Evolutionary conservation across 2,888 invertebrate genomes (phyloP), one percentile per base, ranked within the genome.

Genomic region (Sphaeridia pumilis): DNA sequence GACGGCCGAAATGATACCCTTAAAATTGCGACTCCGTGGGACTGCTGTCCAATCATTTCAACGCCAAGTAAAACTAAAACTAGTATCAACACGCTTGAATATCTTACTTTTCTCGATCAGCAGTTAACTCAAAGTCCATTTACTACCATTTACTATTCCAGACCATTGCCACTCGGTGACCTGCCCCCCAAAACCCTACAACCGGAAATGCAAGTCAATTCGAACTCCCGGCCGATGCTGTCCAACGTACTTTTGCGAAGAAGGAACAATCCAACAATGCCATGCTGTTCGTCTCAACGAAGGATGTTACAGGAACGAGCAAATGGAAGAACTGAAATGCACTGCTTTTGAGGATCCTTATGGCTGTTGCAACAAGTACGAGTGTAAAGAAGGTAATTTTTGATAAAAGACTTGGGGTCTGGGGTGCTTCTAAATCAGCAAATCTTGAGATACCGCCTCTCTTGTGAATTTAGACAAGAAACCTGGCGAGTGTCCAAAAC

Each of bases 21-120:
- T 14, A 49, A 52, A 44, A 49, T 56, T 20, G 56, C 52, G 7
- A 56, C 56, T 22, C 56, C 56, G 2, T 56, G 56, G 56, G 56
- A 56, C 28, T 56, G 56, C 27, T 56, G 56, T 31, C 56, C 56
- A 2, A 26, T 52, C 20, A 49, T 56, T 7, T 56, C 56, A 20
- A 45, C 48, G 7, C 56, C 56, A 25, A 53, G 53, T 53, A 48
- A 43, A 26, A 22, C 28, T 17, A 4, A 4, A n/a, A n/a, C n/a
- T n/a, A n/a, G n/a, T n/a, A n/a, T n/a, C n/a, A n/a, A n/a, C n/a
- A n/a, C n/a, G n/a, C 36, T 4, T 36, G 10, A 12, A 34, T 34
- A 14, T 34, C n/a, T 34, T 14, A 10, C 34, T 14, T 34, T 12
- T 34, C n/a, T 34, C 12, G 12, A 12, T 14, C 34, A 12, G 10